Evolutionary conservation across 2,888 invertebrate genomes (phyloP), one percentile per base, ranked within the genome.

Genomic region (Parthenolecanium corni): DNA sequence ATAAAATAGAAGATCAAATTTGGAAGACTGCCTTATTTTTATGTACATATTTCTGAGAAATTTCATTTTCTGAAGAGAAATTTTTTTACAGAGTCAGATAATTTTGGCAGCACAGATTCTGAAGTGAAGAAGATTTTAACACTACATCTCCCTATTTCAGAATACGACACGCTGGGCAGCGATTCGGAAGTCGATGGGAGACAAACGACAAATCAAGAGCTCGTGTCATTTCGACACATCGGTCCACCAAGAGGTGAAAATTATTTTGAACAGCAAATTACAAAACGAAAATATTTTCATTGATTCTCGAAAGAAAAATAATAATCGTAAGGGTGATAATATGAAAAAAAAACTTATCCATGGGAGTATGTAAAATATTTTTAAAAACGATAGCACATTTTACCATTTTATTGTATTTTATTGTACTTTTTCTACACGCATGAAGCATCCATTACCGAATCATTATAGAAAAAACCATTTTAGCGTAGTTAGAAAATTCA

Each of bases 51-150:
- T 4, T 31, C 9, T 31, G 31, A 31, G 9, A 31, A 31, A 31
- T 6, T 31, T 31, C 31, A 31, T 31, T 4, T 31, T 21, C 47
- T 58, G 49, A 58, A 58, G 31, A 46, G n/a, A 25, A 58, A 20
- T 62, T 25, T 54, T 70, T 72, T 81, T 80, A 71, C 85, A 85
- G 86, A 91, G 81, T 87, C 87, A 79, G 89, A 89, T 84, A 89
- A 89, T 84, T 83, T 89, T 83, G 89, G 90, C 78, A 89, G 89
- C 75, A 89, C 89, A 81, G 89, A 90, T 82, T 89, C 89, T 78
- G 89, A 90, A 82, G 87, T 88, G 79, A 87, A 87, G 84, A 87
- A 88, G 84, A 88, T 88, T 82, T 77, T 88, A 84, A 86, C 87
- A 76, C 85, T 88, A 78, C 88, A 88, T 83, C 85, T 88, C 81